A percentile compares a stretch with the other conserved stretches of the same genome.
phyloP scores from a whole-genome alignment of 2,888 invertebrate genomes.

The Eupithecia inturbata region DNA sequence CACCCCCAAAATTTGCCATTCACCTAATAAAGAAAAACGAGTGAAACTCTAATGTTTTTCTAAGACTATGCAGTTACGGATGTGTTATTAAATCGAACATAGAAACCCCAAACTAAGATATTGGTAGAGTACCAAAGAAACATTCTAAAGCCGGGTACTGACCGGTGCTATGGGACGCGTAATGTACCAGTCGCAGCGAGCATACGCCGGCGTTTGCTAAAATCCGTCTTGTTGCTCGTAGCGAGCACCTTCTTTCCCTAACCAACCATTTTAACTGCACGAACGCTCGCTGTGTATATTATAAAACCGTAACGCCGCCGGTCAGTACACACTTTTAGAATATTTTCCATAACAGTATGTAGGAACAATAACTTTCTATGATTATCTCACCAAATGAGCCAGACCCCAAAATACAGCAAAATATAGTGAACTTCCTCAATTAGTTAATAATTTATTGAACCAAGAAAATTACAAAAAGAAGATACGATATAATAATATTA shows the following conservation, averaged over 20 bases:
- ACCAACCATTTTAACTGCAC: too few species aligned
- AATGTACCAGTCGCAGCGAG: too few species aligned
- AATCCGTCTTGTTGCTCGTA: too few species aligned
- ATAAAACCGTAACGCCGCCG: too few species aligned
- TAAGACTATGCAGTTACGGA: background rate
- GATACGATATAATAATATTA: too few species aligned
- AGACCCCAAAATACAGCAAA: background rate
- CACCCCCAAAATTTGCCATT: constrained; percentile 53
- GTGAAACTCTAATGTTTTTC: constrained; percentile 43
- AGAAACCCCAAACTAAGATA: background rate
- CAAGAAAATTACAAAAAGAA: too few species aligned
- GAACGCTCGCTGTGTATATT: too few species aligned
- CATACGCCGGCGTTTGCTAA: too few species aligned
- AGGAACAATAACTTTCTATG: background rate
- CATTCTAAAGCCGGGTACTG: too few species aligned
- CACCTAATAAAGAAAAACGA: constrained; percentile 61
- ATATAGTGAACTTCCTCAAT: background rate
- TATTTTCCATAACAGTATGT: background rate
- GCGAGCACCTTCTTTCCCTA: too few species aligned
- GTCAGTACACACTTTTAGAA: background rate
- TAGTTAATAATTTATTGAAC: background rate
- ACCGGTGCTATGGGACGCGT: too few species aligned
- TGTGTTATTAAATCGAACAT: background rate
- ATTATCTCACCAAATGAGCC: background rate
- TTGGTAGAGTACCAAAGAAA: background rate